Evolutionary conservation across 2,888 invertebrate genomes (phyloP), one percentile per base, ranked within the genome.

Genomic region (Zaprionus bogoriensis): DNA sequence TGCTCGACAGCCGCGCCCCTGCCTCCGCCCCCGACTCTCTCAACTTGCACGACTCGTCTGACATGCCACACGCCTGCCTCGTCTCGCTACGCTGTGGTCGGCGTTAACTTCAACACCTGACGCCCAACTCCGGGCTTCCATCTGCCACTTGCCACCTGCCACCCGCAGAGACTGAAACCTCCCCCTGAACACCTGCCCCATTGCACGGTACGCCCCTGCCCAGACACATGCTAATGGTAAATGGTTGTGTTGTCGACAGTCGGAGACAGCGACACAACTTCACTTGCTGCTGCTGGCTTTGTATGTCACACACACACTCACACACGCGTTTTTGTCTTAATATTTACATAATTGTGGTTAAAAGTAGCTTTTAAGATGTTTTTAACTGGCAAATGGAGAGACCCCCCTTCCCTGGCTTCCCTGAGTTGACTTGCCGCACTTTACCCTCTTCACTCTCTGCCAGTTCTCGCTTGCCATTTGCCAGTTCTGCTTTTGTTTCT

Each of bases 351-450:
- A 83, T 87, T 83, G 82, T 74, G 82, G 82, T 76, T 83, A 72
- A 82, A 75, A 83, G 87, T 87, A 82, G 87, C 82, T 83, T 85
- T 87, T 83, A 83, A 83, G 87, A 82, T 87, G 85, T 87, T 81
- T 84, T 87, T 80, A 86, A 77, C 84, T 74, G 82, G 45, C 63
- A 84, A 67, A 65, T 78, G 71, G 53, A 57, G 61, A 73, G 58
- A 32, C 17, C 22, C 38, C 1, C 30, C 9, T 42, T 9, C 9
- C 3, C 3, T 7, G 27, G 2, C 10, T 28, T 4, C 9, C 5
- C 0, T 19, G 14, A 19, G 4, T 6, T n/a, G 4, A 0, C 17
- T 36, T 14, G 20, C 45, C 46, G 4, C 14, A 2, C 36, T 3
- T 17, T 3, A 1, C 17, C 17, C 38, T 9, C 17, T 10, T 19